Conservation (phyloP, 2,888 invertebrate species). For the Cryptus armator region DNA sequence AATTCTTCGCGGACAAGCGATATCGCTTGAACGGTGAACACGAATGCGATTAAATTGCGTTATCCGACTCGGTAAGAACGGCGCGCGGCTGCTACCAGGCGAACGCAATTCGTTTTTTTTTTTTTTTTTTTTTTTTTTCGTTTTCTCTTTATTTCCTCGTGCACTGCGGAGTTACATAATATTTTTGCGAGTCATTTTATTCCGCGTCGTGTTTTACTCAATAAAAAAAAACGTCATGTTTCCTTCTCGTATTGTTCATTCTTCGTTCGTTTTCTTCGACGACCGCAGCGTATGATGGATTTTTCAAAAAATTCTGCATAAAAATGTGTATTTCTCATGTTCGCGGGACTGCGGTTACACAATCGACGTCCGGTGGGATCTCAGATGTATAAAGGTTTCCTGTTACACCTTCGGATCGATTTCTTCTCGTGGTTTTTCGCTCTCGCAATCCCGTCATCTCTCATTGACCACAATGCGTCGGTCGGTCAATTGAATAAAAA, state of each 20-base stretch:
- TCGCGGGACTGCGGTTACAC: constrained; percentile 10
- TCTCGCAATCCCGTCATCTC: constrained; percentile 22
- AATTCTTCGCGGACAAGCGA: constrained; percentile 43
- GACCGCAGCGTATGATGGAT: not conserved
- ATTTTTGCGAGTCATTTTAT: constrained; percentile 13
- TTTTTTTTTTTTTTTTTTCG: constrained; percentile 16
- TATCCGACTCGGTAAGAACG: constrained; percentile 30
- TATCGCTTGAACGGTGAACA: constrained; percentile 43
- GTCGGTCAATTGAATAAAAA: not conserved
- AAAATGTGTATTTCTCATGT: constrained; percentile 34
- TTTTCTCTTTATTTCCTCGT: constrained; percentile 26
- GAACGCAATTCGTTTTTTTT: not conserved
- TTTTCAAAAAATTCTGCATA: not conserved
- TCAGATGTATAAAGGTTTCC: constrained; percentile 27
- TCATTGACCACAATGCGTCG: not conserved
- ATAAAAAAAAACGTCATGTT: not conserved
- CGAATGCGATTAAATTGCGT: constrained; percentile 50
- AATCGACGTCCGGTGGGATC: constrained; percentile 35
- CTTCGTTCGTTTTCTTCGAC: not conserved
- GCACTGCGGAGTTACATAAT: constrained; percentile 36
- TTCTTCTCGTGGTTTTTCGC: constrained; percentile 13
- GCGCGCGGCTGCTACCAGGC: not conserved
- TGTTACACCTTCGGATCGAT: constrained; percentile 45
- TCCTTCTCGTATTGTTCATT: not conserved
- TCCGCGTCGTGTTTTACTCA: not conserved